Conservation (phyloP, 2,888 invertebrate species). For the Sycophila texana region DNA sequence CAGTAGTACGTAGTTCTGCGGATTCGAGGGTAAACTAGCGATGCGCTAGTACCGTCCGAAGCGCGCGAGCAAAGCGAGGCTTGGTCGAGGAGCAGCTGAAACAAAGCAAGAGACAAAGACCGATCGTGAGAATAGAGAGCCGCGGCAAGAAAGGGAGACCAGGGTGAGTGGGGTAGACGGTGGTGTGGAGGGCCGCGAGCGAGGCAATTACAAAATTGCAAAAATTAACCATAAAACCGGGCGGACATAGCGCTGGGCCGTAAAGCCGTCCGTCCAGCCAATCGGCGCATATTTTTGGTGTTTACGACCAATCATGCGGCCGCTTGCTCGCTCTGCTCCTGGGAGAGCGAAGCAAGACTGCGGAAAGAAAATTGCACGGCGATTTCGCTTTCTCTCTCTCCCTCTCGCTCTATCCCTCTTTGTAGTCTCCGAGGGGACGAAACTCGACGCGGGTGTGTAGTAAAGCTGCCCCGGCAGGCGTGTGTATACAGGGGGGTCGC, state of each 20-base stretch:
- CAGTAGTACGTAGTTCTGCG: background rate
- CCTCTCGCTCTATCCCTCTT: slow-evolving; percentile 20
- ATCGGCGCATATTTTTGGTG: slow-evolving; percentile 74
- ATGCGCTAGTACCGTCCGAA: background rate
- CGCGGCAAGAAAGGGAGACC: slow-evolving; percentile 16
- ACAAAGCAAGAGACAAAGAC: slow-evolving; percentile 47
- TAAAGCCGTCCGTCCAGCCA: slow-evolving; percentile 69
- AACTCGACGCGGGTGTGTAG: slow-evolving; percentile 7
- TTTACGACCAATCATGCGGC: slow-evolving; percentile 74
- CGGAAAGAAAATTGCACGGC: slow-evolving; percentile 70
- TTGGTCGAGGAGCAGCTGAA: slow-evolving; percentile 51
- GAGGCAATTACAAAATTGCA: slow-evolving; percentile 72
- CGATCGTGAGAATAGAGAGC: slow-evolving; percentile 53
- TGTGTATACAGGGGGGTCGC: slow-evolving; percentile 10
- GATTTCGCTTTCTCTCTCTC: slow-evolving; percentile 63
- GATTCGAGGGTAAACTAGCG: slow-evolving; percentile 18
- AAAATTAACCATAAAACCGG: slow-evolving; percentile 71
- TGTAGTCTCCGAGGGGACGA: slow-evolving; percentile 17
- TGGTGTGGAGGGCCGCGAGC: slow-evolving; percentile 52
- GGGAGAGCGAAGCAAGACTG: slow-evolving; percentile 36
- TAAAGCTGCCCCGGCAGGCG: slow-evolving; percentile 28
- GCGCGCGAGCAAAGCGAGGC: slow-evolving; percentile 25
- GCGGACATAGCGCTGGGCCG: slow-evolving; percentile 56
- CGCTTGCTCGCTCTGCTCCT: slow-evolving; percentile 37
- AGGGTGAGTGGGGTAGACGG: slow-evolving; percentile 40